Conservation (phyloP, 1,140 invertebrate species). For the Drosophila sucinea region DNA sequence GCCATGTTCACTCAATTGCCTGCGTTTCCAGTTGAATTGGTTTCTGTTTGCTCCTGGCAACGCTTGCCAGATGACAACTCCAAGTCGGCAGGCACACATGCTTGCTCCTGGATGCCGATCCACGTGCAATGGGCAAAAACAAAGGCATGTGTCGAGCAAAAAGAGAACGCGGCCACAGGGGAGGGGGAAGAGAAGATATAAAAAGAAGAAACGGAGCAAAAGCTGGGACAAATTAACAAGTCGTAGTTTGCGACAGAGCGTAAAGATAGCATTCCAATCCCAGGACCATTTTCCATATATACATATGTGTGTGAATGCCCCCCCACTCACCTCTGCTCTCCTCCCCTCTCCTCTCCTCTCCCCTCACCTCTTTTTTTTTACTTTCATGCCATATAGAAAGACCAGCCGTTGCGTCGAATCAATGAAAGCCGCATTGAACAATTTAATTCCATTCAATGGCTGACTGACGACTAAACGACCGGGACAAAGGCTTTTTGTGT, state of each 20-base stretch:
- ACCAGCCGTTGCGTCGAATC: constrained; percentile 8
- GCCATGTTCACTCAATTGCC: constrained; percentile 59
- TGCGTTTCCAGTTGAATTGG: constrained; percentile 67
- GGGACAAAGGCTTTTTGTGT: constrained; percentile 48
- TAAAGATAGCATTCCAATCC: constrained; percentile 15
- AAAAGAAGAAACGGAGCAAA: constrained; percentile 23
- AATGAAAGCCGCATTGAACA: constrained; percentile 27
- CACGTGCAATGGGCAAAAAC: constrained; percentile 61
- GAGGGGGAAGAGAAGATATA: constrained; percentile 4
- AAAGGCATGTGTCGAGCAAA: constrained; percentile 30
- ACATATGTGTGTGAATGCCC: background rate
- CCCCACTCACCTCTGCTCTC: background rate
- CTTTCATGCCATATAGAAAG: background rate
- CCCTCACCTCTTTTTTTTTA: background rate
- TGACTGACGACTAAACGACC: constrained; percentile 36
- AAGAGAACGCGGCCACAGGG: constrained; percentile 11
- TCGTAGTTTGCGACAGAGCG: constrained; percentile 23
- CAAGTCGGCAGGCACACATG: constrained; percentile 31
- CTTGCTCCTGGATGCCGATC: constrained; percentile 42
- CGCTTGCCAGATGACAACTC: constrained; percentile 35
- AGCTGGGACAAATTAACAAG: constrained; percentile 50
- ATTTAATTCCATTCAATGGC: constrained; percentile 54
- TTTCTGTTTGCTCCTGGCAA: constrained; percentile 48
- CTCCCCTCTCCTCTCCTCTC: background rate
- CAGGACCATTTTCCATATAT: background rate